Conservation (phyloP, 2,113 vertebrate genomes). For the Phainopepla nitens region DNA sequence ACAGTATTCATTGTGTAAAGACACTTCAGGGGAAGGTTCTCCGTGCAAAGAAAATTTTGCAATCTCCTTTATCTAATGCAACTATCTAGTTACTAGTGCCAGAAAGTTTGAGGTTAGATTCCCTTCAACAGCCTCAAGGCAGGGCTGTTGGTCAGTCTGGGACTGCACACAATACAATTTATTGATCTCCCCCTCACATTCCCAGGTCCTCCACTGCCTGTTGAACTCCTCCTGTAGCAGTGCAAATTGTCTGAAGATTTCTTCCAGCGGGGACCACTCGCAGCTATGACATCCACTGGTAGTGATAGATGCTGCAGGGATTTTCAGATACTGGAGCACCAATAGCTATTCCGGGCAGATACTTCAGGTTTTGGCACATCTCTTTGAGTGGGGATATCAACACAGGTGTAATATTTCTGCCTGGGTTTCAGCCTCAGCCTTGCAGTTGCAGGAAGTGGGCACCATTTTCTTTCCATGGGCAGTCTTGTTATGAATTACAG, state of each 20-base stretch:
- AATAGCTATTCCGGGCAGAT: neutral
- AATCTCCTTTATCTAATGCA: neutral
- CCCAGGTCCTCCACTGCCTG: neutral
- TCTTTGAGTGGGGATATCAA: neutral
- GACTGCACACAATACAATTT: neutral
- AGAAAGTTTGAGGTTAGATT: neutral
- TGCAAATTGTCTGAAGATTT: neutral
- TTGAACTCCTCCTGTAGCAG: neutral
- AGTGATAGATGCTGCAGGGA: neutral
- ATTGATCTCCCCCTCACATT: accelerated
- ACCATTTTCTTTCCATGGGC: neutral
- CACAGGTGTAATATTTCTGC: neutral
- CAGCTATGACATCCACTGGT: neutral
- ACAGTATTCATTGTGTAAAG: neutral
- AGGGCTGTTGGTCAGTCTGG: neutral
- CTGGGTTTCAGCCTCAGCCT: neutral
- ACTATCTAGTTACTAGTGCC: neutral
- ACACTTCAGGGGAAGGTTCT: neutral
- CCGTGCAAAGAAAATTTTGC: too few relatives aligned
- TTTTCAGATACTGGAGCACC: neutral
- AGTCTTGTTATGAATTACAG: neutral
- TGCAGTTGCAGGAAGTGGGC: neutral
- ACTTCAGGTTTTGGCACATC: neutral
- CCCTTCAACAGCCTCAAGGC: neutral
- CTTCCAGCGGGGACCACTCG: neutral